Evolutionary conservation across 2,888 invertebrate genomes (phyloP).

Genomic region (Drosophila kanekoi): DNA sequence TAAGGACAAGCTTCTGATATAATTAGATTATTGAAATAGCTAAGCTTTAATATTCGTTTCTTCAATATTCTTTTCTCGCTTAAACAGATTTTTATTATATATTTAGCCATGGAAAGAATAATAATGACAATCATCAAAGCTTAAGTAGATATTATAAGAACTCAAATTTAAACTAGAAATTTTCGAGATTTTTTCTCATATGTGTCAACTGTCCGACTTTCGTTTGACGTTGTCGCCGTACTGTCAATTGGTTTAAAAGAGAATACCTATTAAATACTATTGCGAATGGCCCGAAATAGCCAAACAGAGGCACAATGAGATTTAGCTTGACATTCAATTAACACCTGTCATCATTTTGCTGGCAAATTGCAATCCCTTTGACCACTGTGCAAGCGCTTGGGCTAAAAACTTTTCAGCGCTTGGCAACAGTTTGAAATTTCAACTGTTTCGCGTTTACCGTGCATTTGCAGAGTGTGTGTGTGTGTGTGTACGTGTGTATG

Average conservation of each 20-base stretch:
- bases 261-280: neutral
- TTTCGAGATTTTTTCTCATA: too few relatives aligned
- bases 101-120: too few relatives aligned
- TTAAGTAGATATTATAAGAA: too few relatives aligned
- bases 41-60: too few relatives aligned
- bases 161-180: too few relatives aligned
- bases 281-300: neutral
- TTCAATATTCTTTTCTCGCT: neutral
- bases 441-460: slow-evolving; percentile 38
- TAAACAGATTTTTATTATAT: neutral
- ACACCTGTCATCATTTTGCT: slow-evolving; percentile 1
- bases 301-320: neutral
- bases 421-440: slow-evolving; percentile 67
- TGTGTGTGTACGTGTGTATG: slow-evolving; percentile 3
- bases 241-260: neutral
- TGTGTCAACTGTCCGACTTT: too few relatives aligned
- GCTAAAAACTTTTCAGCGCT: slow-evolving; percentile 68
- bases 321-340: slow-evolving; percentile 3
- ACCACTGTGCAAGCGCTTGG: slow-evolving; percentile 58
- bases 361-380: neutral
- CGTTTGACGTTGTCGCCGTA: neutral
- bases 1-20: slow-evolving; percentile 4
- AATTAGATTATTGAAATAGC: slow-evolving; percentile 1
- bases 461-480: slow-evolving; percentile 19
- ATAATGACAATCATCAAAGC: too few relatives aligned